Evolutionary conservation across 2,113 vertebrate species (phyloP), one percentile per base, ranked within the genome.

Genomic region (Petrocephalus microphthalmus): DNA sequence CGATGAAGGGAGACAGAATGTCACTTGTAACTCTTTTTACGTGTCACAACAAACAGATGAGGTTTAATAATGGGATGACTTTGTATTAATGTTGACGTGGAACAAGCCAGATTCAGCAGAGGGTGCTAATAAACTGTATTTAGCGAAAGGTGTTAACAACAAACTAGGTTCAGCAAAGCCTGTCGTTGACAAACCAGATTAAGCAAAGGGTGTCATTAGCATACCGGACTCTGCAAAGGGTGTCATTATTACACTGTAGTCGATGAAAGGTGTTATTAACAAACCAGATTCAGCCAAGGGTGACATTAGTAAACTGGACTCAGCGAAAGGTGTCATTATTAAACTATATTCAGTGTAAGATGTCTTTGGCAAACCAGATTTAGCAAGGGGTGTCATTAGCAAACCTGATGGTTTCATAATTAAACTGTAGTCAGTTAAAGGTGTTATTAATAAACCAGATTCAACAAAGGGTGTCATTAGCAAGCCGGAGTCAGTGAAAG

Each of bases 51-150:
- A 78, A 71, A 87, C 15, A 25, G 60, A 64, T 6, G 60, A 82
- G 78, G 78, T 82, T 87, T 87, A 67, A 87, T 87, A 42, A 87
- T 87, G 67, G n/a, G 71, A 47, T 71, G 42, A 60, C 49, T 57
- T 67, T 11, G 53, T 15, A 11, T 87, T 87, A 25, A 42, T 64
- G 42, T 49, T 2, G 45, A 25, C 22, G n/a, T 67, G 57, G 57
- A 64, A 64, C 57, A 10, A 25, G 11, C 22, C 60, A 25, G 60
- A 64, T 64, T 64, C 60, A 64, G 60, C 22, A n/a, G n/a, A 60
- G 57, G 22, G 57, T 60, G 22, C n/a, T 25, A 25, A 25, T 64
- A 64, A 64, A 64, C n/a, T 64, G 57, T 11, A 64, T 25, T 25
- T n/a, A 25, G 3, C 0, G n/a, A 64, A 64, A 64, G 57, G 57